These are phyloP conservation scores for Hyphantria cunea DNA, from an alignment of 1,140 invertebrate species.

Conservation along the genomic window DNA sequence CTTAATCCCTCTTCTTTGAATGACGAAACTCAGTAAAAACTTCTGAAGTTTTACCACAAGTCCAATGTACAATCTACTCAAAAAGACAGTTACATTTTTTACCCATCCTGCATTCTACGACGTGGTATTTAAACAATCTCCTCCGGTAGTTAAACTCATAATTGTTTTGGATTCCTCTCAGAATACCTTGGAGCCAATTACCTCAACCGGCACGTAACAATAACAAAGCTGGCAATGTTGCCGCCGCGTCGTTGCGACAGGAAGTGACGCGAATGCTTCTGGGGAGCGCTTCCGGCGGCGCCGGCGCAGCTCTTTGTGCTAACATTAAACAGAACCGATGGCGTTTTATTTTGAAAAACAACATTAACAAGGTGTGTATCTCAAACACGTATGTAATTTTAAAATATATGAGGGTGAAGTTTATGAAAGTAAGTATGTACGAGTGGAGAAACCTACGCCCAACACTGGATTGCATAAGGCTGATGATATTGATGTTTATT, in stretches of 20 bases:
- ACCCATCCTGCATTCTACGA: background rate
- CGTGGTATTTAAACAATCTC: background rate
- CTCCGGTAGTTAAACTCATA: background rate
- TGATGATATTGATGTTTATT: too few species aligned
- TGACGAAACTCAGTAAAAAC: too few species aligned
- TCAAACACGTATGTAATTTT: too few species aligned
- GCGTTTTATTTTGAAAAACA: background rate
- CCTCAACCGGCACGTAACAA: constrained; percentile 1
- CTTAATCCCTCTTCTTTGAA: too few species aligned
- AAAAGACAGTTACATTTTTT: too few species aligned
- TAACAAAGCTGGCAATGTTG: background rate
- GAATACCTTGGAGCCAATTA: constrained; percentile 3
- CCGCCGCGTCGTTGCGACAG: background rate
- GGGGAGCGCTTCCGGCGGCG: background rate
- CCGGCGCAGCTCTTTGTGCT: constrained; percentile 1
- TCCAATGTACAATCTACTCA: too few species aligned
- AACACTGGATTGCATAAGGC: too few species aligned
- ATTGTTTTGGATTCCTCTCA: background rate
- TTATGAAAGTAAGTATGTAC: too few species aligned
- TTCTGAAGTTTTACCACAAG: too few species aligned
- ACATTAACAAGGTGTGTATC: too few species aligned
- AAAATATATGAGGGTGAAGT: too few species aligned
- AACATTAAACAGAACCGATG: background rate
- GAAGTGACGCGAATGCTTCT: constrained; percentile 1
- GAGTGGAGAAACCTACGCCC: too few species aligned